Evolutionary conservation across 2,888 invertebrate species (phyloP).

Genomic region (Caenorhabditis zanzibari): DNA sequence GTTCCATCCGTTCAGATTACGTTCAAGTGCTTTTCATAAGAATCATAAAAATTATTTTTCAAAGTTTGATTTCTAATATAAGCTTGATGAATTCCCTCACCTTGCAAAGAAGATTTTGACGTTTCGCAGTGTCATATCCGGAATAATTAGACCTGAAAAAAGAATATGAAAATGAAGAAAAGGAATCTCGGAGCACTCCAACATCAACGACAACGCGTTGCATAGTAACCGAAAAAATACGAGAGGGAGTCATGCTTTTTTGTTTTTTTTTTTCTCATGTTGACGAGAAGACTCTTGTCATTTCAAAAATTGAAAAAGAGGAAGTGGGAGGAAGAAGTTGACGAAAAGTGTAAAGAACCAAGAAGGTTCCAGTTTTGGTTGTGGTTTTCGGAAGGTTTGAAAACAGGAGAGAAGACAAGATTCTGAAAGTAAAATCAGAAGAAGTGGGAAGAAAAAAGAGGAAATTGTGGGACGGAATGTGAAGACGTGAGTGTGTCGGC

Average conservation of each 20-base stretch:
- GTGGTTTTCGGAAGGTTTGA: constrained; percentile 18
- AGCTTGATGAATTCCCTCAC: no score
- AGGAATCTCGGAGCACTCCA: constrained; percentile 30
- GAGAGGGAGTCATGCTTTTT: constrained; percentile 14
- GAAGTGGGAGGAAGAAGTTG: not conserved
- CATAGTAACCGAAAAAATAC: constrained; percentile 58
- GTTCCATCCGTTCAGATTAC: constrained; percentile 6
- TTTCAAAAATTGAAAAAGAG: not conserved
- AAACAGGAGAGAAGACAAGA: constrained; percentile 3
- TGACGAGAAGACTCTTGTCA: constrained; percentile 5
- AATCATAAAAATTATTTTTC: not conserved
- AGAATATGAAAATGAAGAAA: not conserved
- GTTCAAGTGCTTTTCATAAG: constrained; percentile 4
- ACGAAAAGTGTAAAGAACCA: constrained; percentile 18
- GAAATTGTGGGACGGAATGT: not conserved
- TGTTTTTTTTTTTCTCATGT: constrained; percentile 28
- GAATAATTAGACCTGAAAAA: constrained; percentile 61
- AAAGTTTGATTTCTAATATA: no score
- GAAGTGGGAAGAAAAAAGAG: constrained; percentile 4
- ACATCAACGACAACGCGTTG: constrained; percentile 36
- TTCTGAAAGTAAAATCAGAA: not conserved
- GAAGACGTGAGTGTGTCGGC: constrained; percentile 36
- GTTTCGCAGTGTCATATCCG: constrained; percentile 46
- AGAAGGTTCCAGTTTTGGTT: constrained; percentile 35
- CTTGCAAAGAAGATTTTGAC: constrained; percentile 52